Evolutionary conservation across 2,888 invertebrate species (phyloP), one percentile per base, ranked within the genome.

Genomic region (Eupithecia centaureata): DNA sequence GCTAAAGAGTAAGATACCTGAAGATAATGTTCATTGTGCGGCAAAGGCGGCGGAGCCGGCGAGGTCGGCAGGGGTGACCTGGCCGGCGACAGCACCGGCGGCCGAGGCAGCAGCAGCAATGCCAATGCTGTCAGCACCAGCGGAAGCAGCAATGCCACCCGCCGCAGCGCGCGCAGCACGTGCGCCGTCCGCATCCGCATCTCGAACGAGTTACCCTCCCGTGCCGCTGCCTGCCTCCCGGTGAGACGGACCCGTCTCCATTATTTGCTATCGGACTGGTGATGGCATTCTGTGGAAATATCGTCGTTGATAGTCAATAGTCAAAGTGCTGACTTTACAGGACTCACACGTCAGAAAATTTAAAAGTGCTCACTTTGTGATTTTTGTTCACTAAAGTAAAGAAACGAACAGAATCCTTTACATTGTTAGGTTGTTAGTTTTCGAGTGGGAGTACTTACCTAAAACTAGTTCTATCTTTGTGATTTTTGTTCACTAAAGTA

Each of bases 61-160:
- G 57, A 56, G 30, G 63, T 65, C 5, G 65, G 62, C 30, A 75
- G 74, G 58, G 82, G 68, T 76, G 79, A 68, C 32, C 75, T 77
- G 54, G 76, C 79, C 67, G 78, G 73, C 79, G 68, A 79, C 74
- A 83, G 81, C 73, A 87, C 81, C 69, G 86, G 87, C 76, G 91
- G 85, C 73, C 90, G 88, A 78, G 91, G 90, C 80, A 92, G 87
- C 80, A 93, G 86, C 86, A 94, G 87, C 82, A 94, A 84, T 78
- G 92, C 92, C 71, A 94, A 85, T 71, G 93, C 94, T 47, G 94
- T 91, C 77, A 95, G 85, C 78, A 81, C 83, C 89, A 94, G 79
- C 86, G 93, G 89, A 88, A 94, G 78, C 85, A 94, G 86, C 84
- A 94, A 86, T 87, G 89, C 86, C 71, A 82, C 86, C 72, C 93